phyloP scores from a whole-genome alignment of 2,888 invertebrate genomes.

The Branchipolynoe longqiensis region DNA sequence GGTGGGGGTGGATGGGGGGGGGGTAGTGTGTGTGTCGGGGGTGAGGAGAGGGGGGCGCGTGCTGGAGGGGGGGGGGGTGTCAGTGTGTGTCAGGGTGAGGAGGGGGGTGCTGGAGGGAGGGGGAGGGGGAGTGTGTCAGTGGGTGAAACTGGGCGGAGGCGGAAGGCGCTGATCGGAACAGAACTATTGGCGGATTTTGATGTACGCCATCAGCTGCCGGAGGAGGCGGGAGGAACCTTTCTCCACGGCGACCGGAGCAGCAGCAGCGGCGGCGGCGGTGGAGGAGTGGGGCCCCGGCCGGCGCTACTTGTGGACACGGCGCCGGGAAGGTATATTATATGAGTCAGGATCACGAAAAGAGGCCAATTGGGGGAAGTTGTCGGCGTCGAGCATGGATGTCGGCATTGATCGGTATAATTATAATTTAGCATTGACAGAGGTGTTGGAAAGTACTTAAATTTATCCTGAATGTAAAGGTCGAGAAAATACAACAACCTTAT shows the following conservation, averaged over 20 bases:
- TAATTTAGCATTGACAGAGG: too few relatives aligned
- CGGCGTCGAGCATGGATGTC: too few relatives aligned
- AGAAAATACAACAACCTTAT: too few relatives aligned
- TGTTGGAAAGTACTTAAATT: too few relatives aligned
- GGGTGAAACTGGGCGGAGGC: conserved; percentile 18
- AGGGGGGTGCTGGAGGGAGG: not conserved
- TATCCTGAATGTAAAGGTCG: too few relatives aligned
- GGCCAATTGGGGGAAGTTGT: too few relatives aligned
- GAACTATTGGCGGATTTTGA: not conserved
- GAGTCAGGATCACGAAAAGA: not conserved
- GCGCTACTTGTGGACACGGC: not conserved
- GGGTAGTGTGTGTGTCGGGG: not conserved
- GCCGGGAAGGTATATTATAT: not conserved
- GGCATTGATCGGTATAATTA: too few relatives aligned
- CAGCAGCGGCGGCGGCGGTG: not conserved
- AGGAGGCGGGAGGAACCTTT: too few relatives aligned
- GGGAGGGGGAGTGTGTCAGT: conserved; percentile 24
- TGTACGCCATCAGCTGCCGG: too few relatives aligned
- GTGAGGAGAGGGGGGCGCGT: not conserved
- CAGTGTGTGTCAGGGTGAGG: not conserved
- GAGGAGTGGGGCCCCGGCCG: not conserved
- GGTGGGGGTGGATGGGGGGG: conserved; percentile 7
- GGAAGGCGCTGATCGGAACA: not conserved
- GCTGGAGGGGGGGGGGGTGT: conserved; percentile 1
- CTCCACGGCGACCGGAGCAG: not conserved